Evolutionary conservation across 2,113 vertebrate species (phyloP).

Genomic region (Tricholaema leucomelas): DNA sequence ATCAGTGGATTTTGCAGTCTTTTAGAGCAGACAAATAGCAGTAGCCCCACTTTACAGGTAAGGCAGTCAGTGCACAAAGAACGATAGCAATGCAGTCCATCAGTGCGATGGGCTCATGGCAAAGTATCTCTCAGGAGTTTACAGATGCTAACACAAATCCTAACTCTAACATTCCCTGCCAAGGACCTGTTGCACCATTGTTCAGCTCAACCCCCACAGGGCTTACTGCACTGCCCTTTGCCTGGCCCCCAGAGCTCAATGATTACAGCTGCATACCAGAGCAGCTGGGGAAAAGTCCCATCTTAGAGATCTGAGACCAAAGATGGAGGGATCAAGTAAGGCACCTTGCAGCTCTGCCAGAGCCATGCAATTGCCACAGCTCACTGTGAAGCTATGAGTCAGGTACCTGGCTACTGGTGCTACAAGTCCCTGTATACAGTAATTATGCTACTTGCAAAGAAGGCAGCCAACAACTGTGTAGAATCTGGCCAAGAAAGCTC

Average conservation of each 20-base stretch:
- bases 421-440: fast-evolving
- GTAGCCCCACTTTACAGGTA: neutral
- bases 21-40: neutral
- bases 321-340: neutral
- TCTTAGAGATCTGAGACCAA: neutral
- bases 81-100: neutral
- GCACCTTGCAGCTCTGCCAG: neutral
- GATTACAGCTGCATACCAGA: neutral
- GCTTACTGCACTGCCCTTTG: fast-evolving
- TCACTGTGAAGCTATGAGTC: fast-evolving
- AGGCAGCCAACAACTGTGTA: neutral
- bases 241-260: neutral
- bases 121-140: neutral
- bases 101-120: neutral
- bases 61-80: neutral
- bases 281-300: neutral
- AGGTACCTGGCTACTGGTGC: neutral
- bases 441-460: neutral
- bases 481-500: neutral
- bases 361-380: neutral
- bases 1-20: neutral
- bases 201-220: neutral
- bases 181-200: neutral
- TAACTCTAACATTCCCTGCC: neutral
- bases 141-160: neutral